Evolutionary conservation across 2,113 vertebrate species (phyloP), one percentile per base, ranked within the genome.

Genomic region (Syngnathus floridae): DNA sequence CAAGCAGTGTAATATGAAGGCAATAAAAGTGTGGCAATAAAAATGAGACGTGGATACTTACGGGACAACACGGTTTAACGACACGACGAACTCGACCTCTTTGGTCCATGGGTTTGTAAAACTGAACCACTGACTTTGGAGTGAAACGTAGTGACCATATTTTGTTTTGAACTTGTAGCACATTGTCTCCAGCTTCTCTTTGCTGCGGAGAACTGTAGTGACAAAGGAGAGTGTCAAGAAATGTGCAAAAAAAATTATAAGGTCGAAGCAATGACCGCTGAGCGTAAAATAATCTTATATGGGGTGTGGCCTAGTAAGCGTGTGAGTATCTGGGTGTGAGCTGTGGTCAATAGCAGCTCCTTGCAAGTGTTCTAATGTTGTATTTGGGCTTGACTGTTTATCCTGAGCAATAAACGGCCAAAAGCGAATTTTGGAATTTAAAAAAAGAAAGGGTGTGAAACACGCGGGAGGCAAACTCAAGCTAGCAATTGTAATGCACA

Each of bases 21-120:
- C 1, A 49, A 49, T 9, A 49, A 9, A n/a, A 49, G 13, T 5
- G 43, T 16, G n/a, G 4, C 5, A 7, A 17, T 31, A 7, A 37
- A 51, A 17, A 26, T n/a, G 14, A 12, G 19, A 38, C 13, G 51
- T 40, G 11, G 5, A 52, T 84, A 94, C 93, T 95, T 86, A 95
- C 93, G 85, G 83, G 80, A 93, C 71, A 10, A 94, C 88, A 62
- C 89, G 91, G 88, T 93, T 95, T 76, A 87, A 87, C 56, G 93
- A 93, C 40, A 94, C 93, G 22, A 95, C 93, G 73, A 94, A 95
- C 69, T 95, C 93, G 4, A 94, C 87, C 75, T 95, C 93, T 90
- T 94, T 95, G 91, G 93, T 95, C 93, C 93, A 95, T 0, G 93
- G 93, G 67, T 95, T 95, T 69, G 91, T 91, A 84, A 95, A 95